Conservation (phyloP, 2,888 invertebrate genomes). For the Eupithecia exiguata region DNA sequence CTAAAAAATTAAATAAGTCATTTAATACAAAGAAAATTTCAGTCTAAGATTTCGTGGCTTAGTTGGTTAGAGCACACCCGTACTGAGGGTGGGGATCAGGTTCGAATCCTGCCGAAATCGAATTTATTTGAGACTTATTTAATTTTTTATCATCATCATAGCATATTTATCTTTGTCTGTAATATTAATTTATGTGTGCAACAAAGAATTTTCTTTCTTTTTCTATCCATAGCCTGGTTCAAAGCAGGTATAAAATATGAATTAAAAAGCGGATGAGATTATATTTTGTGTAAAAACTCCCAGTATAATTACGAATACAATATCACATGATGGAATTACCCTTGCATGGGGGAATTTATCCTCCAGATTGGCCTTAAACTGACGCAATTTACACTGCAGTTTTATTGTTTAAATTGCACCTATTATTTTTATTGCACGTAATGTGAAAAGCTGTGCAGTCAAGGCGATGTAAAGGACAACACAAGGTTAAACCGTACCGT, state of each 20-base stretch:
- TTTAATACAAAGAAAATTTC: too few relatives aligned
- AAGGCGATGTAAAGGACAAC: not conserved
- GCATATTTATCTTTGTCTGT: too few relatives aligned
- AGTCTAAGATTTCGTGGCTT: too few relatives aligned
- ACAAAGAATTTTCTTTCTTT: too few relatives aligned
- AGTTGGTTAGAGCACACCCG: too few relatives aligned
- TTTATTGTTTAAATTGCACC: slow-evolving; percentile 17
- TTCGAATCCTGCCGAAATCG: too few relatives aligned
- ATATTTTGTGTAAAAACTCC: not conserved
- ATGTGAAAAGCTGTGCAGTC: slow-evolving; percentile 1
- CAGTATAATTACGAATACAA: not conserved
- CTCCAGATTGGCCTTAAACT: slow-evolving; percentile 26
- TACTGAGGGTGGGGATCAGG: too few relatives aligned
- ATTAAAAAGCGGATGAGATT: not conserved
- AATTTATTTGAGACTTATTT: too few relatives aligned
- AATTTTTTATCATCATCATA: too few relatives aligned
- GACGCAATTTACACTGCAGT: slow-evolving; percentile 23
- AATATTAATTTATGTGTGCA: too few relatives aligned
- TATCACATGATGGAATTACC: slow-evolving; percentile 6
- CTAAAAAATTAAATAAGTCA: too few relatives aligned
- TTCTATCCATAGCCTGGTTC: not conserved
- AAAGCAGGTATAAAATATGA: not conserved
- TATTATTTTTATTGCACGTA: slow-evolving; percentile 19
- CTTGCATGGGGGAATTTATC: slow-evolving; percentile 28
- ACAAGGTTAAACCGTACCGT: not conserved